phyloP scores from a whole-genome alignment of 1,140 invertebrate species.

The Drosophila funebris region DNA sequence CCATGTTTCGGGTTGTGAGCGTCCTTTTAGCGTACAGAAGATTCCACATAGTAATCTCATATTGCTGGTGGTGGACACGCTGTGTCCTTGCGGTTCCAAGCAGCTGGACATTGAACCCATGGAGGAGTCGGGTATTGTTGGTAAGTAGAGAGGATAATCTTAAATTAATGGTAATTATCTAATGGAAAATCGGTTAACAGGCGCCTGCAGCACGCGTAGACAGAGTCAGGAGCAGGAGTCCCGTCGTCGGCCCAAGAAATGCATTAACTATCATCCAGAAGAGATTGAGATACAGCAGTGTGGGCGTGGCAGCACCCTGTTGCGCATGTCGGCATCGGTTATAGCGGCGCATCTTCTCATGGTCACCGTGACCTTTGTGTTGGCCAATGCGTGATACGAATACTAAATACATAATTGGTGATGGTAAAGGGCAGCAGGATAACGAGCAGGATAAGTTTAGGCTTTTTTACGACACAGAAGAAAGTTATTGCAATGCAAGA shows the following conservation, averaged over 20 bases:
- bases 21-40: constrained; percentile 96
- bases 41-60: constrained; percentile 96
- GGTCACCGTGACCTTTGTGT: constrained; percentile 68
- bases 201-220: constrained; percentile 85
- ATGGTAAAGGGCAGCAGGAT: not conserved
- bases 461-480: not conserved
- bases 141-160: constrained; percentile 34
- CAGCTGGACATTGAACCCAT: constrained; percentile 91
- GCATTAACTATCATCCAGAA: constrained; percentile 95
- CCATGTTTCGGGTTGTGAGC: constrained; percentile 94
- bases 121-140: constrained; percentile 85
- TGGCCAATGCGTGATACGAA: constrained; percentile 82
- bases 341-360: constrained; percentile 74
- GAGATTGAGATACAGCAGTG: constrained; percentile 91
- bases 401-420: constrained; percentile 26
- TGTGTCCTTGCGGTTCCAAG: constrained; percentile 94
- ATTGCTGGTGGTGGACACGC: constrained; percentile 93
- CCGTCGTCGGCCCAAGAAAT: constrained; percentile 89
- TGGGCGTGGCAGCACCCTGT: constrained; percentile 84
- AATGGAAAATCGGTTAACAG: constrained; percentile 8
- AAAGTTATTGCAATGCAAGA: not conserved
- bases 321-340: constrained; percentile 59
- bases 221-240: constrained; percentile 85
- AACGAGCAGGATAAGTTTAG: not conserved
- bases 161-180: not conserved